phyloP scores from a whole-genome alignment of 2,888 invertebrate species.

The Diarsia rubi region DNA sequence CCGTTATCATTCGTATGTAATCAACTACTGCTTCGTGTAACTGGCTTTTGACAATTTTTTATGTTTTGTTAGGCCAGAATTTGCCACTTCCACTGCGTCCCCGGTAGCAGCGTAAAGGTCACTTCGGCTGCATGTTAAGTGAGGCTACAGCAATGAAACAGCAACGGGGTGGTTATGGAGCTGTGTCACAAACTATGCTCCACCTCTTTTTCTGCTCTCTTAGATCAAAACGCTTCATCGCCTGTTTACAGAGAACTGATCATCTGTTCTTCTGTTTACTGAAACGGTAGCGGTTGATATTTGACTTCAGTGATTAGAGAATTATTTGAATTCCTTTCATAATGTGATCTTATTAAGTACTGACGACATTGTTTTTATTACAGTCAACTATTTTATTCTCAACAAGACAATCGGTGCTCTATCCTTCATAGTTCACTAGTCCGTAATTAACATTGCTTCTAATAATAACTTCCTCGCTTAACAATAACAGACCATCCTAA shows the following conservation, averaged over 20 bases:
- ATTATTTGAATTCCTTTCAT: neutral
- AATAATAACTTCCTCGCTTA: conserved; percentile 42
- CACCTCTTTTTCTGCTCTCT: no score
- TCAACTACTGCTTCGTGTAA: neutral
- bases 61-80: no score
- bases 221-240: no score
- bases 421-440: conserved; percentile 15
- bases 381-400: neutral
- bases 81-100: no score
- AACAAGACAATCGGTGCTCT: neutral
- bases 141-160: no score
- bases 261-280: neutral
- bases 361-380: neutral
- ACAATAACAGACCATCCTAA: conserved; percentile 43
- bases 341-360: neutral
- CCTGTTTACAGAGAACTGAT: neutral
- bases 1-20: neutral
- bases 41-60: no score
- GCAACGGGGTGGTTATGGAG: no score
- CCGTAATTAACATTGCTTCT: conserved; percentile 17
- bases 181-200: no score
- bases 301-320: neutral
- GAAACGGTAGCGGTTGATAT: neutral
- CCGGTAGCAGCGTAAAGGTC: no score
- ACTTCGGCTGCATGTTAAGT: no score